Conservation (phyloP, 2,113 vertebrate species). For the Rhinolophus sinicus region DNA sequence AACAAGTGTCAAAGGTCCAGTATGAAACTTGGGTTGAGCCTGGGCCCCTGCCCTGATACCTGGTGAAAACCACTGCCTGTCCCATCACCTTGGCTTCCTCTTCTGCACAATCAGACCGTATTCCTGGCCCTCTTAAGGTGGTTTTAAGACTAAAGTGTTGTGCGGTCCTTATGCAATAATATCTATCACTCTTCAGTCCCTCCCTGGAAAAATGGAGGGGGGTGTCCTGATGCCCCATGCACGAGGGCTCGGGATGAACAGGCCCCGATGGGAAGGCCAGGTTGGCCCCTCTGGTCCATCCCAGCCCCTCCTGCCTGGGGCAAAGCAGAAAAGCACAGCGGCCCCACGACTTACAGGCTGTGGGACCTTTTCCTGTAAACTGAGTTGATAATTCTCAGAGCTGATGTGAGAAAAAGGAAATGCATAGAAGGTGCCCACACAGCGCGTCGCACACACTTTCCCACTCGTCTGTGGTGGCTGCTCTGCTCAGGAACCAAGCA, state of each 20-base stretch:
- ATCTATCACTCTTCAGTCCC: background rate
- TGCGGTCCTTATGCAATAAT: background rate
- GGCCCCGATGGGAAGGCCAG: background rate
- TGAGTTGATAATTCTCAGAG: background rate
- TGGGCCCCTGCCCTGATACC: background rate
- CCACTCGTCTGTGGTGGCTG: background rate
- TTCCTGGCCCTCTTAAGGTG: no score
- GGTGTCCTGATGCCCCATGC: background rate
- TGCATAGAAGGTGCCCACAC: background rate
- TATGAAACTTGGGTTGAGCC: no score
- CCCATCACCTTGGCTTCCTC: background rate
- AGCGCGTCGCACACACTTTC: rapidly evolving
- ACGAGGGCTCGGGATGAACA: background rate
- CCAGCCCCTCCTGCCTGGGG: background rate
- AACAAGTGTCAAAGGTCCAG: background rate
- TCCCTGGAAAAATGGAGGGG: background rate
- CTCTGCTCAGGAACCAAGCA: background rate
- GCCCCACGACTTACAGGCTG: rapidly evolving
- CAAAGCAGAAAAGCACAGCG: background rate
- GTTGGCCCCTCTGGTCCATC: background rate
- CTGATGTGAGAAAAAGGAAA: background rate
- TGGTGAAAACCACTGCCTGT: background rate
- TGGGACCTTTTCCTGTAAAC: background rate
- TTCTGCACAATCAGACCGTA: no score
- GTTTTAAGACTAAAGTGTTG: no score